Percentiles rank a stretch among this genome's conserved stretches.
phyloP scores from a whole-genome alignment of 2,797 vertebrate species.

The Aeoliscus strigatus region DNA sequence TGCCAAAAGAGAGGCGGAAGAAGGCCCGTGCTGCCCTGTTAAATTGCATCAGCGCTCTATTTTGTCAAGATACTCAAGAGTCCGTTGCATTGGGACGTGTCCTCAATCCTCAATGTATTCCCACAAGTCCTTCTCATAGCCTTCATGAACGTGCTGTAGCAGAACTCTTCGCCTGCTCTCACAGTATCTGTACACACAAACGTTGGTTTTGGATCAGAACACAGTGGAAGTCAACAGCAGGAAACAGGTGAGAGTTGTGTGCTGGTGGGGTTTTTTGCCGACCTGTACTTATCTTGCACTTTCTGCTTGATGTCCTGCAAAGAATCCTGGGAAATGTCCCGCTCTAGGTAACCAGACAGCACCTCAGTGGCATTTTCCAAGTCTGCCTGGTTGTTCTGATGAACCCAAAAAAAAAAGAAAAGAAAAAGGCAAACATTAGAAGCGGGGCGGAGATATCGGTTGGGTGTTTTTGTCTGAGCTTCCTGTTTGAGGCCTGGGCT shows the following conservation, averaged over 20 bases:
- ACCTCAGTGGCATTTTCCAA: constrained; percentile 99
- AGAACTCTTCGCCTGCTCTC: constrained; percentile 98
- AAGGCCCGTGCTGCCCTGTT: constrained; percentile 82
- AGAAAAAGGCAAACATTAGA: too few relatives aligned
- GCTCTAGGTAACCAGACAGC: constrained; percentile 97
- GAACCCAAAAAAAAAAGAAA: too few relatives aligned
- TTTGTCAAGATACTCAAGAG: constrained; percentile 85
- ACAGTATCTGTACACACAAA: constrained; percentile 87
- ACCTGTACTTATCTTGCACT: constrained; percentile 99
- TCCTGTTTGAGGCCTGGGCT: not conserved
- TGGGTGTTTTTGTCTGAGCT: not conserved
- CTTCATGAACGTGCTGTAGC: constrained; percentile 99
- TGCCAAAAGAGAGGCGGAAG: constrained; percentile 78
- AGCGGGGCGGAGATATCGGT: not conserved
- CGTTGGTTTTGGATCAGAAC: constrained; percentile 12
- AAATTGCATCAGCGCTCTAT: constrained; percentile 93
- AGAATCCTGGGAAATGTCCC: constrained; percentile 99
- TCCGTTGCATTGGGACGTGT: constrained; percentile 75
- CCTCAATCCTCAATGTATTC: constrained; percentile 99
- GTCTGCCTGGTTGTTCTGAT: constrained; percentile 99
- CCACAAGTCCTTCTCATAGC: constrained; percentile 99
- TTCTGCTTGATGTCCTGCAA: constrained; percentile 99
- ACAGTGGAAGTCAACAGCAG: not conserved
- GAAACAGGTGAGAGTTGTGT: not conserved
- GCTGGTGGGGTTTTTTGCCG: constrained; percentile 18